Conservation (phyloP, 2,888 invertebrate species). For the Melipona beecheii region DNA sequence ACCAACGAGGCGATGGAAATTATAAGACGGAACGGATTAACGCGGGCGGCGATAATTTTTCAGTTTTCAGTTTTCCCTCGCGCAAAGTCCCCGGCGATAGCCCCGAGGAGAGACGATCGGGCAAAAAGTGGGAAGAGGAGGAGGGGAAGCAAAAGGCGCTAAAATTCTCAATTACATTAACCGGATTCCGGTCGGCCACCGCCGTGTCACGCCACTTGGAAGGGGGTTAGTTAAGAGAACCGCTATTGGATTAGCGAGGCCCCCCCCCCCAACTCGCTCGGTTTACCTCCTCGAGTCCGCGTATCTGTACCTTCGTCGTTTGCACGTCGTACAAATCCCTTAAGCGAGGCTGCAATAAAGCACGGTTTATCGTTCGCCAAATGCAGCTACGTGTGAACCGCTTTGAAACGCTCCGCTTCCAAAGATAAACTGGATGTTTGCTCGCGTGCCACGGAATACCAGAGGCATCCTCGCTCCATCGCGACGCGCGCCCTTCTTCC, state of each 20-base stretch:
- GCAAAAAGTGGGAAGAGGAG: conserved; percentile 14
- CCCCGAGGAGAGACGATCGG: conserved; percentile 38
- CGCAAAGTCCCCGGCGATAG: conserved; percentile 16
- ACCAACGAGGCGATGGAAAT: neutral
- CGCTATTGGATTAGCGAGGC: conserved; percentile 74
- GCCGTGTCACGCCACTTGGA: conserved; percentile 74
- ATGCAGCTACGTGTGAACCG: conserved; percentile 64
- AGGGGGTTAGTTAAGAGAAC: conserved; percentile 81
- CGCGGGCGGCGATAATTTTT: conserved; percentile 25
- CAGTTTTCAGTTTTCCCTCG: conserved; percentile 31
- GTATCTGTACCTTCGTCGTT: conserved; percentile 78
- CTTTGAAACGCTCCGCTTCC: conserved; percentile 47
- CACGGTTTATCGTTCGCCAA: conserved; percentile 77
- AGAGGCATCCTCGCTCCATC: conserved; percentile 17
- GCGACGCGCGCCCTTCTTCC: conserved; percentile 25
- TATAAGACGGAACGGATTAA: neutral
- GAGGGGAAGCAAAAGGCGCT: conserved; percentile 74
- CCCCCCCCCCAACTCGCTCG: conserved; percentile 59
- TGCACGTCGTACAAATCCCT: conserved; percentile 81
- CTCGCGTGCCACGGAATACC: conserved; percentile 38
- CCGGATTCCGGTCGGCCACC: conserved; percentile 77
- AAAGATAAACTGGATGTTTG: conserved; percentile 56
- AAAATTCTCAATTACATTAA: conserved; percentile 82
- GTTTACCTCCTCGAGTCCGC: conserved; percentile 73
- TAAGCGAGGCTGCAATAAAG: conserved; percentile 79